A percentile compares a stretch with the other conserved stretches of the same genome.
These are phyloP conservation scores for Diorhabda carinulata DNA, from an alignment of 1,140 invertebrate species.

Conservation along the genomic window DNA sequence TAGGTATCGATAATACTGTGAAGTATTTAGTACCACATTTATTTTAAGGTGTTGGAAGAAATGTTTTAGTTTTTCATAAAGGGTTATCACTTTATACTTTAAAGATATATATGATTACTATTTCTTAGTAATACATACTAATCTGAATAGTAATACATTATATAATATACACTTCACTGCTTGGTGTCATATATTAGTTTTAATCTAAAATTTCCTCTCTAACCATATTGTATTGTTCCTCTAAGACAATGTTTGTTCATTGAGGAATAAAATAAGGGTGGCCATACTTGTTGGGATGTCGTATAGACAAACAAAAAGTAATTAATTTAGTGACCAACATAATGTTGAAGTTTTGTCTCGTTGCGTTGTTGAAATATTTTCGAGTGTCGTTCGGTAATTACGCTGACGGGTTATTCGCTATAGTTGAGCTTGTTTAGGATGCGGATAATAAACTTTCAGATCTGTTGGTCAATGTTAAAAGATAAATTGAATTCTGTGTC, in stretches of 20 bases:
- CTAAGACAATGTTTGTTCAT: neutral
- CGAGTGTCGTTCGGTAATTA: slow-evolving; percentile 1
- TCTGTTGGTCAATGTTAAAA: neutral
- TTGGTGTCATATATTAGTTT: neutral
- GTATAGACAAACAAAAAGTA: slow-evolving; percentile 1
- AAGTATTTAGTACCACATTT: too few relatives aligned
- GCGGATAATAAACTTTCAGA: neutral
- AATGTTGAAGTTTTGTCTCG: slow-evolving; percentile 2
- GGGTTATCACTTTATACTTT: too few relatives aligned
- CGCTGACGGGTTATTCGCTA: neutral
- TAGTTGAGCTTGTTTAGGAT: slow-evolving; percentile 1
- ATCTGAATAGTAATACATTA: too few relatives aligned
- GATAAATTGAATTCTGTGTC: neutral
- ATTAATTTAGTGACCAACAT: slow-evolving; percentile 2
- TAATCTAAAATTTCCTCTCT: neutral
- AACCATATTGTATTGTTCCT: neutral
- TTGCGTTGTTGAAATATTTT: slow-evolving; percentile 1
- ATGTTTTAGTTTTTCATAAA: too few relatives aligned
- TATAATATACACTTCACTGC: too few relatives aligned
- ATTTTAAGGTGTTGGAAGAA: too few relatives aligned
- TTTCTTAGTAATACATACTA: too few relatives aligned
- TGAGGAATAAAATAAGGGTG: neutral
- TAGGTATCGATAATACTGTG: too few relatives aligned
- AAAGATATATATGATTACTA: too few relatives aligned
- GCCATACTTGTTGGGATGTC: neutral